Evolutionary conservation across 2,888 invertebrate genomes (phyloP).

Genomic region (Amphipoea lucens): DNA sequence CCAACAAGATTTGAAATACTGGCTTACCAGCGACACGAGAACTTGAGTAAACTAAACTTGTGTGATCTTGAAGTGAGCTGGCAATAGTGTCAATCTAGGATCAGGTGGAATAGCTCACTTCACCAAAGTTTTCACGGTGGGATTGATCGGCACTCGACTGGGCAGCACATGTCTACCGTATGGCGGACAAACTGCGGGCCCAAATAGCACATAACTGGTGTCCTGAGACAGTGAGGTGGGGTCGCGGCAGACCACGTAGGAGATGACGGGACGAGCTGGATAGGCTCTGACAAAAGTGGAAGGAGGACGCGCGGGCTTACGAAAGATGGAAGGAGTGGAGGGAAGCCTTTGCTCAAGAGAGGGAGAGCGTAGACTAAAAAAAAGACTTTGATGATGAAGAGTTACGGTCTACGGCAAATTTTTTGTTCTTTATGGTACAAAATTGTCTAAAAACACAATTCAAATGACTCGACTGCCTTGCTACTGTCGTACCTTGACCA

Average conservation of each 20-base stretch:
- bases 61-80: too few species aligned
- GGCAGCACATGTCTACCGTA: too few species aligned
- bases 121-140: too few species aligned
- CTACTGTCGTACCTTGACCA: conserved; percentile 11
- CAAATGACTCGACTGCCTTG: not conserved
- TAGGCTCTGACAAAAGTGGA: not conserved
- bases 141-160: too few species aligned
- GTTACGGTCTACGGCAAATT: too few species aligned
- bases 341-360: not conserved
- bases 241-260: not conserved
- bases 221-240: not conserved
- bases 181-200: not conserved
- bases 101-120: too few species aligned
- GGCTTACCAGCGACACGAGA: not conserved
- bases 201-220: not conserved
- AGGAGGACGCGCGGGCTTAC: not conserved
- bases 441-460: not conserved
- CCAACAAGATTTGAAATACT: not conserved
- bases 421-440: not conserved
- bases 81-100: too few species aligned
- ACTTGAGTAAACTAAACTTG: too few species aligned
- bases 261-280: not conserved
- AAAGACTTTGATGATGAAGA: not conserved
- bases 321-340: not conserved
- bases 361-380: not conserved